phyloP scores from a whole-genome alignment of 2,888 invertebrate species.

The Pasiphila rectangulata region DNA sequence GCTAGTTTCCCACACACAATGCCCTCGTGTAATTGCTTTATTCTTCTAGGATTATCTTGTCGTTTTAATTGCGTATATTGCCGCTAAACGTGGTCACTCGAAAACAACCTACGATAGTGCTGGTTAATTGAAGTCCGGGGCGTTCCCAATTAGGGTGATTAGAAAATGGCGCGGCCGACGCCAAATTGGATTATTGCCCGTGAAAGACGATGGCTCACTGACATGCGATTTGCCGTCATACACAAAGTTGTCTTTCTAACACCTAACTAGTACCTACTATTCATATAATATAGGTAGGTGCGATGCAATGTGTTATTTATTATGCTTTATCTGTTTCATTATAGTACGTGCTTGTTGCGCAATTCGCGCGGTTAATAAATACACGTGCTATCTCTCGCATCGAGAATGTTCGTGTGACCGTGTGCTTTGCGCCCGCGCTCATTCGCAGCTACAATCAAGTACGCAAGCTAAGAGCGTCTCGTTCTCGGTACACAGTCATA shows the following conservation, averaged over 20 bases:
- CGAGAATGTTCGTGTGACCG: slow-evolving; percentile 66
- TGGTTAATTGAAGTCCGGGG: slow-evolving; percentile 49
- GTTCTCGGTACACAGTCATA: slow-evolving; percentile 33
- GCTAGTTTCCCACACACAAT: slow-evolving; percentile 35
- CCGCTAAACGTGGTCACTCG: slow-evolving; percentile 36
- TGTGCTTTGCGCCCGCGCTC: slow-evolving; percentile 55
- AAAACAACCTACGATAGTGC: slow-evolving; percentile 46
- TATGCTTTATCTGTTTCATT: slow-evolving; percentile 43
- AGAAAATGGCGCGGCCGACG: slow-evolving; percentile 50
- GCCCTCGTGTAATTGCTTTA: slow-evolving; percentile 35
- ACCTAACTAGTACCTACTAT: neutral
- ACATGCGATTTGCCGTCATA: slow-evolving; percentile 41
- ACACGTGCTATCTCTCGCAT: slow-evolving; percentile 68
- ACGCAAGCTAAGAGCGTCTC: slow-evolving; percentile 10
- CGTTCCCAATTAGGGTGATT: slow-evolving; percentile 61
- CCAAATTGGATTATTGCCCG: slow-evolving; percentile 57
- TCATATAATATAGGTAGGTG: neutral
- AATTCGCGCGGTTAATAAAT: slow-evolving; percentile 58
- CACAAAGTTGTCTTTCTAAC: neutral
- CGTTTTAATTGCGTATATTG: slow-evolving; percentile 41
- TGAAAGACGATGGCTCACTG: slow-evolving; percentile 40
- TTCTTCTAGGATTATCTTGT: slow-evolving; percentile 38
- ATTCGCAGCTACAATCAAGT: slow-evolving; percentile 33
- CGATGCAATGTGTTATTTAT: slow-evolving; percentile 3
- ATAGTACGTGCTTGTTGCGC: slow-evolving; percentile 50